These are phyloP conservation scores for Latrodectus hesperus DNA, from an alignment of 2,888 invertebrate species.

Conservation along the genomic window DNA sequence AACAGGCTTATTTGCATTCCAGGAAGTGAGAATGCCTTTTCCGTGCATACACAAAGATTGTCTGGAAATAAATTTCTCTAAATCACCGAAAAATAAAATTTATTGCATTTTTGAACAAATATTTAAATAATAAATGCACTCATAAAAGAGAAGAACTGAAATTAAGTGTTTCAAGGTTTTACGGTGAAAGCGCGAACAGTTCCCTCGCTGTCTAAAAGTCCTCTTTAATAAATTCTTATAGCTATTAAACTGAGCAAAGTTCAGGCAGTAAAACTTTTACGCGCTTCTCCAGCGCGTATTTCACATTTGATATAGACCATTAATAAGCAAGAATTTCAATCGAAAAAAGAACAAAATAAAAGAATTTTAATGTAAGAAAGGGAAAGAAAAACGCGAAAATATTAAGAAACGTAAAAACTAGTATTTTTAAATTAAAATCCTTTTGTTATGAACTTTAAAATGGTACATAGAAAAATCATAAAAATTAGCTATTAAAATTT, in stretches of 20 bases:
- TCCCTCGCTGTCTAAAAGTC: not conserved
- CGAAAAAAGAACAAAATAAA: too few species aligned
- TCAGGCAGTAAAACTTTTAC: constrained; percentile 17
- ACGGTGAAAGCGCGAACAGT: not conserved
- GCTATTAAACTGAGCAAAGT: constrained; percentile 39
- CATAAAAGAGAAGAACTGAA: constrained; percentile 39
- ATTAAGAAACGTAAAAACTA: too few species aligned
- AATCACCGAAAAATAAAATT: constrained; percentile 13
- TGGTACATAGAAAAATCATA: too few species aligned
- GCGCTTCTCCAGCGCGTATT: not conserved
- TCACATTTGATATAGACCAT: too few species aligned
- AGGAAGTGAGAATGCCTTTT: not conserved
- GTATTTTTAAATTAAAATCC: too few species aligned
- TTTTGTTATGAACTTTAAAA: too few species aligned
- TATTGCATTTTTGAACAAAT: constrained; percentile 43
- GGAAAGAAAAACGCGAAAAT: too few species aligned
- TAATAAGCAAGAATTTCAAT: too few species aligned
- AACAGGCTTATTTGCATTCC: not conserved
- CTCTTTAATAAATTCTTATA: constrained; percentile 38
- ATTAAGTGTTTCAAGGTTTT: constrained; percentile 31
- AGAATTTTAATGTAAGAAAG: too few species aligned
- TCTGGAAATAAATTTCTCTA: not conserved
- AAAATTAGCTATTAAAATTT: too few species aligned
- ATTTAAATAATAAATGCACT: constrained; percentile 45
- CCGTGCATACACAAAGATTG: not conserved